These are phyloP conservation scores for Perca schrenkii DNA, from an alignment of 2,113 vertebrate genomes.

Conservation along the genomic window DNA sequence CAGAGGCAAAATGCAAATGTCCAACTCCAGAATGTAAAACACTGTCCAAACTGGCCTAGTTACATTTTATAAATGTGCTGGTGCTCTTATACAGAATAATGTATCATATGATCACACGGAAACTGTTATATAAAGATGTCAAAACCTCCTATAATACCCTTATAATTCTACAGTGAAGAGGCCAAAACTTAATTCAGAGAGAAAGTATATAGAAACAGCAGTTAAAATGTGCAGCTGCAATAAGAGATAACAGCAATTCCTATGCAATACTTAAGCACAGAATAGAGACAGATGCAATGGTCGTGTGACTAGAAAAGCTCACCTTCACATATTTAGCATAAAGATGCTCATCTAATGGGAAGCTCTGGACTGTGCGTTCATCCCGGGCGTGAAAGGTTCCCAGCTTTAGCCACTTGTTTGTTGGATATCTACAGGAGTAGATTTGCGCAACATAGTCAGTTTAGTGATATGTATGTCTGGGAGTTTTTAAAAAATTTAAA, in stretches of 20 bases:
- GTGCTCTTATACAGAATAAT: neutral
- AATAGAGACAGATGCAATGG: neutral
- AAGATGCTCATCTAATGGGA: slow-evolving; percentile 97
- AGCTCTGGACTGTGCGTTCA: slow-evolving; percentile 97
- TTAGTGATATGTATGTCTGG: neutral
- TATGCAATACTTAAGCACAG: neutral
- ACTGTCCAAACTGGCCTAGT: neutral
- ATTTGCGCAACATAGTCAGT: slow-evolving; percentile 2
- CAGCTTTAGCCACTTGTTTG: slow-evolving; percentile 97
- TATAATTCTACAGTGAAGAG: neutral
- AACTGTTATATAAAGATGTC: neutral
- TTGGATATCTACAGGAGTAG: slow-evolving; percentile 90
- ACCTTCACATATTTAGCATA: slow-evolving; percentile 99
- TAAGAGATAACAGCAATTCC: neutral
- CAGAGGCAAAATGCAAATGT: neutral
- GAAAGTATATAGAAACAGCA: slow-evolving; percentile 5
- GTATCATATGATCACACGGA: neutral
- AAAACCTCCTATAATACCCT: neutral
- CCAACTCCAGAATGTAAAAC: neutral
- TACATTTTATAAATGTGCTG: neutral
- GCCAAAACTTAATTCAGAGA: neutral
- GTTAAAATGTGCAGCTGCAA: neutral
- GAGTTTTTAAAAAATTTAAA: neutral
- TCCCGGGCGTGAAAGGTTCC: slow-evolving; percentile 97
- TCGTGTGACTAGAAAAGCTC: neutral